These are phyloP conservation scores for Hirtodrosophila alboralis DNA, from an alignment of 2,888 invertebrate species.

Conservation along the genomic window DNA sequence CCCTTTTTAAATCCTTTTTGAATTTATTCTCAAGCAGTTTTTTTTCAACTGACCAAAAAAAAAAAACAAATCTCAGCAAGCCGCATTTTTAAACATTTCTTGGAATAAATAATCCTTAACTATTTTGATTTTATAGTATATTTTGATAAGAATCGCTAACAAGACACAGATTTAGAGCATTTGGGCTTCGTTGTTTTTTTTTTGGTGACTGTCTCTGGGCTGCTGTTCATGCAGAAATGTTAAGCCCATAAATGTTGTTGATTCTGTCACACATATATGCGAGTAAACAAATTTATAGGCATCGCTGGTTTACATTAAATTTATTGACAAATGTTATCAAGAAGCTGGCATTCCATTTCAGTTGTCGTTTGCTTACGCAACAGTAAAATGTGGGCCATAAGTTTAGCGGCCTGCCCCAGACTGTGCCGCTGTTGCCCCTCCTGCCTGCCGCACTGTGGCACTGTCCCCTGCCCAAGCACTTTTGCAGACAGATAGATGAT, in stretches of 20 bases:
- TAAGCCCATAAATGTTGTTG: constrained; percentile 29
- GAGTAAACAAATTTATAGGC: constrained; percentile 54
- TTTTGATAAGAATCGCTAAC: too few species aligned
- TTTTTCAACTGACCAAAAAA: too few species aligned
- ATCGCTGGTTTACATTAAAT: constrained; percentile 66
- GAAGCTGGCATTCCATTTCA: constrained; percentile 75
- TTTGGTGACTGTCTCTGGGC: not conserved
- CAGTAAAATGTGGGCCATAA: constrained; percentile 73
- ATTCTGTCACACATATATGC: constrained; percentile 9
- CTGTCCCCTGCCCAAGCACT: not conserved
- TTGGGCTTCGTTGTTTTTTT: not conserved
- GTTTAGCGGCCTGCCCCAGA: constrained; percentile 64
- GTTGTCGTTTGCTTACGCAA: constrained; percentile 69
- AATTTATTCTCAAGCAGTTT: too few species aligned
- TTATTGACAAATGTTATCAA: constrained; percentile 78
- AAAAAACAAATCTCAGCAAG: too few species aligned
- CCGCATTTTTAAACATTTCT: too few species aligned
- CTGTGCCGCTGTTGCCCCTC: too few species aligned
- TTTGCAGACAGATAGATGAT: constrained; percentile 53
- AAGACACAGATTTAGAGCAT: not conserved
- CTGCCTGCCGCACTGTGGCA: not conserved
- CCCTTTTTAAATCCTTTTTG: too few species aligned
- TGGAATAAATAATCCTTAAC: too few species aligned
- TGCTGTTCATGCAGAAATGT: constrained; percentile 9
- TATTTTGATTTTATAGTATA: too few species aligned